Evolutionary conservation across 1,140 invertebrate species (phyloP).

Genomic region (Propsilocerus akamusi): DNA sequence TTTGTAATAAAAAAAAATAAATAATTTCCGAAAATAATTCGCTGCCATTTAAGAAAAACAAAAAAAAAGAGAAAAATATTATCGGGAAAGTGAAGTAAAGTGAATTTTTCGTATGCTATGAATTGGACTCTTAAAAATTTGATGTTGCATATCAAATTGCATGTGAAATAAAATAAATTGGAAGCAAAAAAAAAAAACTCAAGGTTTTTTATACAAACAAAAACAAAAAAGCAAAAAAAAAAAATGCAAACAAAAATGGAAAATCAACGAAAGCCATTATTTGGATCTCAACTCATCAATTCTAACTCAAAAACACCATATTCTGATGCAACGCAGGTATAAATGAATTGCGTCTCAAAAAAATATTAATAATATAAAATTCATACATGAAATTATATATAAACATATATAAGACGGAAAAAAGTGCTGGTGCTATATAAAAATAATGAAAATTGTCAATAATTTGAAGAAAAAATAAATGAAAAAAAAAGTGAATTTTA

Average conservation of each 20-base stretch:
- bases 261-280: constrained; percentile 24
- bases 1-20: too few species aligned
- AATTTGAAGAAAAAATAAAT: too few species aligned
- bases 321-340: constrained; percentile 85
- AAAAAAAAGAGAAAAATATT: too few species aligned
- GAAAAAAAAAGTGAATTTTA: too few species aligned
- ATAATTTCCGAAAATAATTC: too few species aligned
- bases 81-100: too few species aligned
- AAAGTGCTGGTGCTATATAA: too few species aligned
- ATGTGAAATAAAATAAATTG: not conserved
- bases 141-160: not conserved
- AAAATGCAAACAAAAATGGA: not conserved
- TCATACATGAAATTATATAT: not conserved
- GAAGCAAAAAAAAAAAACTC: not conserved
- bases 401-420: too few species aligned
- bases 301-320: constrained; percentile 85
- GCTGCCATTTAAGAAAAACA: too few species aligned
- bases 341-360: not conserved
- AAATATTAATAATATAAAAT: not conserved
- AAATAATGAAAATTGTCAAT: too few species aligned
- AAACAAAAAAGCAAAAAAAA: not conserved
- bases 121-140: too few species aligned
- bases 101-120: too few species aligned
- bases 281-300: constrained; percentile 72
- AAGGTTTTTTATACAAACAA: not conserved